These are phyloP conservation scores for Panopea generosa DNA, from an alignment of 2,888 invertebrate species.

Conservation along the genomic window DNA sequence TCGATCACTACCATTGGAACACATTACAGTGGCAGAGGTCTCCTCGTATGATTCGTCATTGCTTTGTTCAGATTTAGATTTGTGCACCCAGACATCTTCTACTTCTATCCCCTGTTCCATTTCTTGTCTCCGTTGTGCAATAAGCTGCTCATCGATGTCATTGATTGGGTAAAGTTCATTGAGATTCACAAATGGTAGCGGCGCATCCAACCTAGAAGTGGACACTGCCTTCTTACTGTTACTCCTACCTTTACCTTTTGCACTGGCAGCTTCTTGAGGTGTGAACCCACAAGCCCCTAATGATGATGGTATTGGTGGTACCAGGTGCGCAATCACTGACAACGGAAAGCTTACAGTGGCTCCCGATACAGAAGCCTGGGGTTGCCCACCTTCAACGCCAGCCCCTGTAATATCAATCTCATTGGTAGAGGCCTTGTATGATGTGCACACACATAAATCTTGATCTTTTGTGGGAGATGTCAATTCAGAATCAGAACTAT, in stretches of 20 bases:
- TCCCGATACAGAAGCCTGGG: background rate
- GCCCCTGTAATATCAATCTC: background rate
- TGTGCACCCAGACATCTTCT: constrained; percentile 39
- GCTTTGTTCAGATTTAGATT: constrained; percentile 21
- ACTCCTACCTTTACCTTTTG: no score
- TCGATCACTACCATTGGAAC: constrained; percentile 16
- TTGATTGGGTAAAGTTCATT: constrained; percentile 85
- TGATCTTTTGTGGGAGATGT: constrained; percentile 24
- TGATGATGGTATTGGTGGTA: constrained; percentile 7
- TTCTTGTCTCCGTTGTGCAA: constrained; percentile 90
- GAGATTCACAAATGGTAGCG: constrained; percentile 61
- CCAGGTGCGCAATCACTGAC: constrained; percentile 10
- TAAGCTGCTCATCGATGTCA: constrained; percentile 90
- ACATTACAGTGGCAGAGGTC: background rate
- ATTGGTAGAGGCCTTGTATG: constrained; percentile 84
- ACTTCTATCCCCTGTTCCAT: constrained; percentile 87
- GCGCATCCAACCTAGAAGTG: constrained; percentile 14
- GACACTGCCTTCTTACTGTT: background rate
- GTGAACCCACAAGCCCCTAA: background rate
- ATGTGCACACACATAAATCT: constrained; percentile 88
- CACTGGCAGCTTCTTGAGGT: background rate
- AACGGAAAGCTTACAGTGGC: constrained; percentile 6
- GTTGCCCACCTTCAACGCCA: constrained; percentile 4
- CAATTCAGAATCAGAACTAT: constrained; percentile 41
- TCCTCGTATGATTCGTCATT: background rate